Base-by-base conservation (phyloP, 2,797 vertebrate genomes). In the Cirrhinus mrigala region DNA sequence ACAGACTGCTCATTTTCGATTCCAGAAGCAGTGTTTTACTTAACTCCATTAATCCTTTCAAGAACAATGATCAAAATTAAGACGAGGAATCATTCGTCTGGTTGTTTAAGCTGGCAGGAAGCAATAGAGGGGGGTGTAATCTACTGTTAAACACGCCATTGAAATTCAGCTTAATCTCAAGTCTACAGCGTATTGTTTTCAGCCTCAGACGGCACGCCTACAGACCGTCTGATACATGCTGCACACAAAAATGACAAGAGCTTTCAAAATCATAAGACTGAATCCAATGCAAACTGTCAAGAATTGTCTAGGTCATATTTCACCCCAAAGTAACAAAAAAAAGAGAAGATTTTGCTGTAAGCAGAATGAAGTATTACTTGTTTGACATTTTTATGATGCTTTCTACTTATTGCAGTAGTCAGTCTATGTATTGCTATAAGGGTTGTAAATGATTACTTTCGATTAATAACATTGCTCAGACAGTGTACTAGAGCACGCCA, bases 121-220 rank as follows among this genome's bases (percentile, higher is more conserved):
- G 60, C 71, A 40, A 82, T 6, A 37, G 58, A 52, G 58, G 44
- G 40, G 81, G 44, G 16, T 66, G 46, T 75, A 76, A 83, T 83
- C 58, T 76, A 83, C 71, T 66, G 60, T 76, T 76, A 40, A 75
- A 66, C 56, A 50, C 1, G 5, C 2, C 27, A 62, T 15, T 82
- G 62, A 18, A 71, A 82, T 58, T 60, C 68, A 27, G 37, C 50
- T 44, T 73, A 73, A 83, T 83, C 71, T 83, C 29, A 64, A 64
- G 71, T 75, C 29, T 37, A 24, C 58, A 75, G 44, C 18, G 29
- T 20, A 83, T 75, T 66, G 71, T 76, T 75, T 56, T 14, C 27
- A 52, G 58, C 29, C 81, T 83, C 29, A 66, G 81, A 83, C 81
- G 1, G 56, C 44, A 75, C 81, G 73, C 81, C 81, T 62, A 83